Base-by-base conservation (phyloP, 2,113 vertebrate genomes). In the Hydropotes inermis region DNA sequence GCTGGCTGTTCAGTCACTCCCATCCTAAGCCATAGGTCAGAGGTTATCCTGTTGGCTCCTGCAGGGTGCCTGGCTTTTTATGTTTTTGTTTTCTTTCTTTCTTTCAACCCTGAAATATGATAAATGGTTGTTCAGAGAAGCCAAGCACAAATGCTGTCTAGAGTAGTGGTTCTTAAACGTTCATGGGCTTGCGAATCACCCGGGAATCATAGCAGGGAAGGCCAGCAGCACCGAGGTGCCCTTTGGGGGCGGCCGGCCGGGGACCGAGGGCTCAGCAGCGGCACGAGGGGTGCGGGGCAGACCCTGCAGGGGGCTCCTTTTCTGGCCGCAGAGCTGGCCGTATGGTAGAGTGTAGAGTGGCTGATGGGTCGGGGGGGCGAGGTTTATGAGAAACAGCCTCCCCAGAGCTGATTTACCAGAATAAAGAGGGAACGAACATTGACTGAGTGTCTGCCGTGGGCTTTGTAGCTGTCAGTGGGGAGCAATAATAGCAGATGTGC, bases 121-220 rank as follows among this genome's bases (percentile, higher is more conserved):
- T 82, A 95, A 95, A 93, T 94, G 55, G 54, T 58, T 85, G n/a
- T 94, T 84, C 89, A 58, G 92, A 95, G 43, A 86, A 94, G 45
- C 28, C 83, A 74, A 45, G 39, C 8, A 13, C 52, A 86, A 52
- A 67, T 36, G 15, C n/a, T 79, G 12, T 64, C 33, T 25, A 36
- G 76, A 57, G 45, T 70, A 61, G 61, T 17, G 78, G 21, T 54
- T 61, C 90, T 91, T 93, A 27, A 87, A 70, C 25, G 55, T 89
- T 45, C 28, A 19, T 2, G 2, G 78, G 64, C 67, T 87, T 28
- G 25, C 1, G 8, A 23, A 45, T 84, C 61, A 43, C 89, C 43
- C 30, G 23, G 87, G 61, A 16, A 81, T 70, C 23, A 0, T 30
- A 43, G 5, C 55, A 21, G 39, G 30, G 67, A 83, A 95, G 52